Evolutionary conservation across 2,113 vertebrate species (phyloP).

Genomic region (Cyprinodon brontotheroides): DNA sequence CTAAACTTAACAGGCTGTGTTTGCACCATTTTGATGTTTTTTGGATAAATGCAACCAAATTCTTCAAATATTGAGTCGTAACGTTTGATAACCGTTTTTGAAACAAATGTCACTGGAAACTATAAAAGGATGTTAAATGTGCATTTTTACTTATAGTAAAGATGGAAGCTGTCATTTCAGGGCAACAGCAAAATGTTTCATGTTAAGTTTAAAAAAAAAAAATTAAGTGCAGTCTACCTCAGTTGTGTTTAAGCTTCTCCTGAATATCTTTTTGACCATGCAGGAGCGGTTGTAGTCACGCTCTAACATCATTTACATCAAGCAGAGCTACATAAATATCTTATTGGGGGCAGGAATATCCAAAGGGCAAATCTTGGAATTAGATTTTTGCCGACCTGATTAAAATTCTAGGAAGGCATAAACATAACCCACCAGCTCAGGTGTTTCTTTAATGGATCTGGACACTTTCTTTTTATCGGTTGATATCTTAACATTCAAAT

Average conservation of each 20-base stretch:
- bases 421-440: no score
- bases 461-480: no score
- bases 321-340: not conserved
- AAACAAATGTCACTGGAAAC: not conserved
- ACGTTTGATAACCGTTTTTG: not conserved
- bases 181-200: not conserved
- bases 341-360: not conserved
- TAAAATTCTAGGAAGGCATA: no score
- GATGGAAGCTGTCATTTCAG: not conserved
- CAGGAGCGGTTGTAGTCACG: not conserved
- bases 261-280: not conserved
- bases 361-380: no score
- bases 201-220: not conserved
- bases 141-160: not conserved
- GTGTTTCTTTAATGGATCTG: no score
- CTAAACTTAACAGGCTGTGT: slow-evolving; percentile 10
- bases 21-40: slow-evolving; percentile 33
- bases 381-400: no score
- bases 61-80: not conserved
- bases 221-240: not conserved
- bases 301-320: not conserved
- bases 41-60: slow-evolving; percentile 31
- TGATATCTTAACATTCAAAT: no score
- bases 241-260: not conserved
- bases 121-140: not conserved